Conservation (phyloP, 2,797 vertebrate species). For the Rhinoraja longicauda region DNA sequence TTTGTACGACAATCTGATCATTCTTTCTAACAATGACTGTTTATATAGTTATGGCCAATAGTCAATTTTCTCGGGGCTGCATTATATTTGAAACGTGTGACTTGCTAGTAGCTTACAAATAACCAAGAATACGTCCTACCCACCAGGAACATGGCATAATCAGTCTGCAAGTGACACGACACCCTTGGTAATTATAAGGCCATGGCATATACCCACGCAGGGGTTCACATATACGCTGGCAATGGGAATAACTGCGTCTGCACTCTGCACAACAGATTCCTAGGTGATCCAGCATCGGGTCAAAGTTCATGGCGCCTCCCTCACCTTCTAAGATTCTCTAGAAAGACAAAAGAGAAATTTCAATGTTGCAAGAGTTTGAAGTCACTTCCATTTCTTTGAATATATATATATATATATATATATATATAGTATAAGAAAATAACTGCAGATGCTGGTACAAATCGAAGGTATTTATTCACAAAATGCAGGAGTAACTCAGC, state of each 20-base stretch:
- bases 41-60: constrained; percentile 14
- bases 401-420: too few species aligned
- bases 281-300: constrained; percentile 85
- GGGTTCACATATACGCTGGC: constrained; percentile 83
- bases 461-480: too few species aligned
- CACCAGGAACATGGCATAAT: constrained; percentile 96
- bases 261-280: constrained; percentile 89
- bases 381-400: background rate
- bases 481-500: too few species aligned
- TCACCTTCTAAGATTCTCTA: constrained; percentile 67
- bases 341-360: constrained; percentile 39
- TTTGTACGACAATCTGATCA: background rate
- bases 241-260: constrained; percentile 79
- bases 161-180: constrained; percentile 75
- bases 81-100: constrained; percentile 1
- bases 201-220: constrained; percentile 75
- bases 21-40: background rate
- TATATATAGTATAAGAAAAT: too few species aligned
- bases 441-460: too few species aligned
- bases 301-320: constrained; percentile 73
- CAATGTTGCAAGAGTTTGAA: background rate
- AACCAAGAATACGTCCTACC: constrained; percentile 81
- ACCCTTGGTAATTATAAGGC: constrained; percentile 85
- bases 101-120: constrained; percentile 58
- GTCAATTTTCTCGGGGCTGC: background rate